Evolutionary conservation across 2,797 vertebrate species (phyloP).

Genomic region (Pantherophis vulpinus): DNA sequence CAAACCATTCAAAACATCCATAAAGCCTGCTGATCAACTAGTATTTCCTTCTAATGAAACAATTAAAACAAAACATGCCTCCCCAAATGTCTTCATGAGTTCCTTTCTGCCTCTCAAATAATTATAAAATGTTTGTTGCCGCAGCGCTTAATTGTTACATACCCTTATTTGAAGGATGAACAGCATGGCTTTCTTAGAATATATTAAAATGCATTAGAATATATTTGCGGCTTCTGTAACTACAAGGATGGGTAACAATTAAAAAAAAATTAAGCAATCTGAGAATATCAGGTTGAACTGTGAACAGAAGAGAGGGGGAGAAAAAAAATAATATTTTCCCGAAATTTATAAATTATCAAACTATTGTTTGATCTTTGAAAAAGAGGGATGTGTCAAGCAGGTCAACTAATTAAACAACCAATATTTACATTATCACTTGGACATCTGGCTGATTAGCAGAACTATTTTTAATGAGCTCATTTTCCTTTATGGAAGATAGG

Average conservation of each 20-base stretch:
- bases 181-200: neutral
- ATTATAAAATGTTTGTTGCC: neutral
- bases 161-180: neutral
- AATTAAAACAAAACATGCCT: neutral
- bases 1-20: neutral
- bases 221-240: conserved; percentile 30
- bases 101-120: neutral
- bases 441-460: conserved; percentile 20
- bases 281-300: conserved; percentile 26
- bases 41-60: neutral
- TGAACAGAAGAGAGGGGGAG: neutral
- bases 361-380: neutral
- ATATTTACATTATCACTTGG: conserved; percentile 30
- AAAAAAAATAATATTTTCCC: conserved; percentile 11
- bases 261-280: neutral
- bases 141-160: neutral
- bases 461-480: conserved; percentile 28
- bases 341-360: conserved; percentile 20
- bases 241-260: neutral
- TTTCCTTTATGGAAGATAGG: conserved; percentile 35
- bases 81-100: neutral
- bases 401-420: conserved; percentile 29
- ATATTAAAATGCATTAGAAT: neutral
- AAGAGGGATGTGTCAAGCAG: conserved; percentile 16
- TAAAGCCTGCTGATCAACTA: neutral